Conservation (phyloP, 2,797 vertebrate species). For the Anniella stebbinsi region DNA sequence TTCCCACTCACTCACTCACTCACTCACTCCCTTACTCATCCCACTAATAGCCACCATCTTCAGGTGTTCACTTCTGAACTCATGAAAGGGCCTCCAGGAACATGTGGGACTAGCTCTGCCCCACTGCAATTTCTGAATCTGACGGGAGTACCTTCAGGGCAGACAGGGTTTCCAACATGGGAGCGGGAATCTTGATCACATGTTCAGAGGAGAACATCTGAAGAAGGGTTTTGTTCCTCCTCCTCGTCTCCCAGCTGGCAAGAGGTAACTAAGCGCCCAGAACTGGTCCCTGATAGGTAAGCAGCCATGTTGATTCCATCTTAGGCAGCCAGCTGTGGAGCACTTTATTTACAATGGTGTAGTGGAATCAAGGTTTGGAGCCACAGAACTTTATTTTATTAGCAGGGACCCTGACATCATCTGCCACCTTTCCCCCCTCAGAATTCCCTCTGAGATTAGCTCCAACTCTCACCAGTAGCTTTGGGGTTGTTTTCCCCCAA, state of each 20-base stretch:
- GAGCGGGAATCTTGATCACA: background rate
- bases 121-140: background rate
- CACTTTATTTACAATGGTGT: too few species aligned
- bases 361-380: too few species aligned
- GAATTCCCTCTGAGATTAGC: too few species aligned
- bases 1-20: background rate
- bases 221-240: background rate
- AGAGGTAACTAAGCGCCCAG: background rate
- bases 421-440: too few species aligned
- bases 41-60: background rate
- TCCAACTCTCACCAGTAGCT: too few species aligned
- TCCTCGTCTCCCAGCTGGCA: background rate
- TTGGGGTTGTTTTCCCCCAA: too few species aligned
- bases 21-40: background rate
- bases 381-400: too few species aligned
- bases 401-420: too few species aligned
- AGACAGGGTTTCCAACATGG: background rate
- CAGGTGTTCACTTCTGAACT: background rate
- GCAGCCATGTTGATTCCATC: too few species aligned
- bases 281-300: background rate
- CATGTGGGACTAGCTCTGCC: background rate
- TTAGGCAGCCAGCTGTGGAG: background rate
- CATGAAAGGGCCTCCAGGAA: background rate
- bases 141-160: background rate
- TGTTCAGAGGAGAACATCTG: background rate